Percentiles rank a stretch among this genome's conserved stretches.
phyloP scores from a whole-genome alignment of 2,113 vertebrate genomes.

The Octodon degus region DNA sequence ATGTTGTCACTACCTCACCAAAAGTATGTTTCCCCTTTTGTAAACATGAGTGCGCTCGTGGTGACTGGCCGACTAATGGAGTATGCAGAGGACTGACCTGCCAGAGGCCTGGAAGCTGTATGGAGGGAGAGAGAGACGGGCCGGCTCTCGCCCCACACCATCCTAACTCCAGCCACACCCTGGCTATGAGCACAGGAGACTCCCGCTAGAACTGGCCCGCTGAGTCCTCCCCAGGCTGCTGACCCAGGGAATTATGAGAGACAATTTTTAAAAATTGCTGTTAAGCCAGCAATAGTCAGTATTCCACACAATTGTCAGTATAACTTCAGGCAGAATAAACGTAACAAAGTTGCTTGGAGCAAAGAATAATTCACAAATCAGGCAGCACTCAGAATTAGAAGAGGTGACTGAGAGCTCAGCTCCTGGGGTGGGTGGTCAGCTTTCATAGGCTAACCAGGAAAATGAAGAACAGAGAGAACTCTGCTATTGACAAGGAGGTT shows the following conservation, averaged over 20 bases:
- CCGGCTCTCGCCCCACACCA: fast-evolving
- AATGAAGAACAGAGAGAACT: neutral
- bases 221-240: neutral
- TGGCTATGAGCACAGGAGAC: neutral
- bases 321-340: neutral
- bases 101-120: neutral
- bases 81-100: neutral
- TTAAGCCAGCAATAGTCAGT: neutral
- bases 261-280: neutral
- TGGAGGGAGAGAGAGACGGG: neutral
- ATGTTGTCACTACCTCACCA: neutral
- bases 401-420: neutral
- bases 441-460: neutral
- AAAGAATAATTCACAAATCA: neutral
- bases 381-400: neutral
- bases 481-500: neutral
- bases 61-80: neutral
- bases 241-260: neutral
- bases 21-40: neutral
- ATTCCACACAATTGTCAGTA: neutral
- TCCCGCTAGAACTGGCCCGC: neutral
- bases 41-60: neutral
- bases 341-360: neutral
- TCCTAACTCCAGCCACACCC: neutral
- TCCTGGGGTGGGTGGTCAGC: neutral